phyloP scores from a whole-genome alignment of 2,797 vertebrate species.

The Lophotriccus pileatus region DNA sequence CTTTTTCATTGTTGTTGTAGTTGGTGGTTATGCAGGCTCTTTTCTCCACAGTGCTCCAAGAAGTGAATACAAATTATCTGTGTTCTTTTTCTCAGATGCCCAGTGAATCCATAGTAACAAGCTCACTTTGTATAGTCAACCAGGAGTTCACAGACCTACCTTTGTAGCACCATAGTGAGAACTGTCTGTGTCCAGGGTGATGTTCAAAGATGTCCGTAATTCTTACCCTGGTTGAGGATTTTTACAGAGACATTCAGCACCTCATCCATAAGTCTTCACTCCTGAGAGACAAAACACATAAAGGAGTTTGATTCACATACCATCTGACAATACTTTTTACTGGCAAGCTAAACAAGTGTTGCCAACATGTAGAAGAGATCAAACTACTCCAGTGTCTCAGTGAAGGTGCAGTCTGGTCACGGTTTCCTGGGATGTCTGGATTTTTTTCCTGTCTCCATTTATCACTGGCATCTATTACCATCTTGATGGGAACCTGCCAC shows the following conservation, averaged over 20 bases:
- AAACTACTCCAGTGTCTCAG: not conserved
- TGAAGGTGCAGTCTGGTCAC: not conserved
- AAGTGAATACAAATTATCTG: slow-evolving; percentile 12
- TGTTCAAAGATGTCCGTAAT: not conserved
- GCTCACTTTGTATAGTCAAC: not conserved
- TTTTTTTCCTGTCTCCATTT: not conserved
- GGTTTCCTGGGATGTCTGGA: not conserved
- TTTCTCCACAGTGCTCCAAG: not conserved
- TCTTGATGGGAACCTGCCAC: not conserved
- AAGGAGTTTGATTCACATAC: not conserved
- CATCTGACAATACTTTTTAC: not conserved
- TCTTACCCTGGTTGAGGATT: not conserved
- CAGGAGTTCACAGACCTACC: not conserved
- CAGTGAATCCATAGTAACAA: not conserved
- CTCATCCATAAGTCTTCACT: not conserved
- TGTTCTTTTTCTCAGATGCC: not conserved
- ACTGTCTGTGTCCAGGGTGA: not conserved
- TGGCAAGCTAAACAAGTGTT: not conserved
- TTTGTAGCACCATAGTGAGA: not conserved
- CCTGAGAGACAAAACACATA: not conserved
- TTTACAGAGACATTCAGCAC: not conserved
- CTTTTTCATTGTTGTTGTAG: not conserved
- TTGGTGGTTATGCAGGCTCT: not conserved
- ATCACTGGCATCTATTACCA: not conserved
- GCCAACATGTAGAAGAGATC: not conserved